A percentile compares a stretch with the other conserved stretches of the same genome.
phyloP scores from a whole-genome alignment of 2,113 vertebrate species.

The Cyprinodon tularosa region DNA sequence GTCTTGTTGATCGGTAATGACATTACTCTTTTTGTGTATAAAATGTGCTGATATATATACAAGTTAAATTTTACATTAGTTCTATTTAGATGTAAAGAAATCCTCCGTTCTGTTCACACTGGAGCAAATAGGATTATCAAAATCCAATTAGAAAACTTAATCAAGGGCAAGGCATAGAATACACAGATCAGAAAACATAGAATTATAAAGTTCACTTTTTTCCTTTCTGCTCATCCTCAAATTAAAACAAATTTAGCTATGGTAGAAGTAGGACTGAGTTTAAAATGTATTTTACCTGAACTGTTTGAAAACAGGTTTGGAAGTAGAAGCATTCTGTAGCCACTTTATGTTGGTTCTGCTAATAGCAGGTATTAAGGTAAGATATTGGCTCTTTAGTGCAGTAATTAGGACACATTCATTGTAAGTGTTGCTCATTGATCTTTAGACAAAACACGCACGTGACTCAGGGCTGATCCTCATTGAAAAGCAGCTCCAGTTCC shows the following conservation, averaged over 20 bases:
- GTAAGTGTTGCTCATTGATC: constrained; percentile 45
- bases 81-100: not conserved
- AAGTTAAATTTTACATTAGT: not conserved
- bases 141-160: not conserved
- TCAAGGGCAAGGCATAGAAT: not conserved
- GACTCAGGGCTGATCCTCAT: constrained; percentile 45
- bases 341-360: constrained; percentile 4
- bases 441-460: constrained; percentile 29
- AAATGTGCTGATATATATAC: not conserved
- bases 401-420: constrained; percentile 49
- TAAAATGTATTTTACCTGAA: constrained; percentile 7
- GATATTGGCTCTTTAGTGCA: constrained; percentile 13
- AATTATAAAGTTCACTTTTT: not conserved
- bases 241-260: not conserved
- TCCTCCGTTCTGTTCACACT: not conserved
- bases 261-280: not conserved
- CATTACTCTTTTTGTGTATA: too few species aligned
- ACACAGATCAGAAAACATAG: not conserved
- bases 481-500: constrained; percentile 32
- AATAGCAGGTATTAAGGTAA: constrained; percentile 24
- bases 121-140: not conserved
- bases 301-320: constrained; percentile 2
- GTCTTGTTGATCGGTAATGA: too few species aligned
- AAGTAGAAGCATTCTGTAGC: constrained; percentile 25
- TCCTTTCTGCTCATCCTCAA: not conserved